Evolutionary conservation across 2,113 vertebrate genomes (phyloP).

Genomic region (Sylvietta virens): DNA sequence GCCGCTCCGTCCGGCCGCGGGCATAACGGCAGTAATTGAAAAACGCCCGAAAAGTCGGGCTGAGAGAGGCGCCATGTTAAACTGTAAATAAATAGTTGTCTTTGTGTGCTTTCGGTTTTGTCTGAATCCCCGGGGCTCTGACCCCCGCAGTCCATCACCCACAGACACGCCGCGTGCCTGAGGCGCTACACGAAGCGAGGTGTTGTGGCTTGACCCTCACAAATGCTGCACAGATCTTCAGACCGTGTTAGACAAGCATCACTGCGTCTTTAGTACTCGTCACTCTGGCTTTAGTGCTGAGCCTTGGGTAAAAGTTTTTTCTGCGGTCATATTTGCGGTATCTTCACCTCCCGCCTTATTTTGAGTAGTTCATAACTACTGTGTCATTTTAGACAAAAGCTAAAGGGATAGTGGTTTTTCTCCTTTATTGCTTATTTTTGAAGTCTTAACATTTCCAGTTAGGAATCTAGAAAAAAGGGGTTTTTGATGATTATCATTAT

Average conservation of each 20-base stretch:
- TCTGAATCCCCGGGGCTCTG: neutral
- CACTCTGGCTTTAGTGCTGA: fast-evolving
- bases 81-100: neutral
- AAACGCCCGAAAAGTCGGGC: neutral
- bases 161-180: fast-evolving
- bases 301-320: neutral
- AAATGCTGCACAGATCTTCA: fast-evolving
- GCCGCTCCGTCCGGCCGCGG: neutral
- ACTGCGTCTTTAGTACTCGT: fast-evolving
- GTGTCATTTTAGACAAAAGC: neutral
- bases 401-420: neutral
- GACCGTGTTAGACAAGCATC: neutral
- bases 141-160: fast-evolving
- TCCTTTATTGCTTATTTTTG: neutral
- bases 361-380: neutral
- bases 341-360: neutral
- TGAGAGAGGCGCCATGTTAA: neutral
- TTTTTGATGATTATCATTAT: fast-evolving
- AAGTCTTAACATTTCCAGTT: neutral
- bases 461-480: neutral
- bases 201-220: neutral
- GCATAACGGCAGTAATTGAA: neutral
- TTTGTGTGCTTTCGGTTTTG: neutral
- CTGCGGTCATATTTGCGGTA: neutral
- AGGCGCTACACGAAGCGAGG: fast-evolving